Percentiles rank a stretch among this genome's conserved stretches.
Conservation (phyloP, 1,140 invertebrate species). For the Sipha flava region DNA sequence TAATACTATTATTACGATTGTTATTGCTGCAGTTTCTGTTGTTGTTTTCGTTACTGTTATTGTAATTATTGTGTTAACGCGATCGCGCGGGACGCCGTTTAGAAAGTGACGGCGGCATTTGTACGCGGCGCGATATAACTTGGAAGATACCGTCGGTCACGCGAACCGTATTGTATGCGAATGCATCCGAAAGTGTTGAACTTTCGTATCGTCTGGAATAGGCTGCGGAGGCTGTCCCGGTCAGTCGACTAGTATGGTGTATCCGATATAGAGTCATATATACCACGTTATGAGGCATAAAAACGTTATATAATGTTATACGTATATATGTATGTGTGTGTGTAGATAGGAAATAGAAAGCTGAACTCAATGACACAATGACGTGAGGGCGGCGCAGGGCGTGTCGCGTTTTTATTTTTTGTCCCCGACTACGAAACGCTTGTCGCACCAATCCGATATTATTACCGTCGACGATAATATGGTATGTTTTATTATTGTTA, state of each 20-base stretch:
- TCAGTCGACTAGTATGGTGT: no score
- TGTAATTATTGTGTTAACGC: no score
- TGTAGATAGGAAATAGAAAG: neutral
- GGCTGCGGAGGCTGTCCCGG: neutral
- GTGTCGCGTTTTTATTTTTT: neutral
- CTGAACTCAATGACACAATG: neutral
- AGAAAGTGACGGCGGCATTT: neutral
- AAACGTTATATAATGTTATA: neutral
- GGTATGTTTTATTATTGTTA: neutral
- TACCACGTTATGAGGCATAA: no score
- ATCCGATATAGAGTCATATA: no score
- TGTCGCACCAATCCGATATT: no score
- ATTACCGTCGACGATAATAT: neutral
- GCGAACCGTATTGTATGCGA: neutral
- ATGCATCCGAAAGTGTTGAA: neutral
- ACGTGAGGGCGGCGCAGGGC: neutral
- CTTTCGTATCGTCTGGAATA: neutral
- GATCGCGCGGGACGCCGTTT: no score
- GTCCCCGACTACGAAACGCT: no score
- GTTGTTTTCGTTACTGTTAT: no score
- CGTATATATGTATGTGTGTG: neutral
- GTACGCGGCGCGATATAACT: no score
- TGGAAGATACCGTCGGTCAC: no score
- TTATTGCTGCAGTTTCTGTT: no score
- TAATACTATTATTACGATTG: no score